Percentiles rank a stretch among this genome's conserved stretches.
Conservation (phyloP, 2,888 invertebrate species). For the Oxyteleia sp. region DNA sequence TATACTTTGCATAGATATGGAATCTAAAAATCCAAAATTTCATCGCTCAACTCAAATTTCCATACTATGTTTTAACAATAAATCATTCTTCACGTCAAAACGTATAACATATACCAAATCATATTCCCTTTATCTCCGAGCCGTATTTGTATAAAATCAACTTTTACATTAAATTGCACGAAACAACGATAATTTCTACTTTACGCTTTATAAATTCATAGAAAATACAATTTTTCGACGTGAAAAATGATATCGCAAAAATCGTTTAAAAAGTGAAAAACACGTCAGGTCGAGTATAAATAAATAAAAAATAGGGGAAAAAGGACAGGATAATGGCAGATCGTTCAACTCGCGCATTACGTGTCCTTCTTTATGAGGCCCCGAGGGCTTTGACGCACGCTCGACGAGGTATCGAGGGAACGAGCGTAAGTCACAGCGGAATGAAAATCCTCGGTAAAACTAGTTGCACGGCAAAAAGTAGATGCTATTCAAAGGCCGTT, state of each 20-base stretch:
- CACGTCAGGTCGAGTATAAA: constrained; percentile 32
- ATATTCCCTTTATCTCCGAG: no score
- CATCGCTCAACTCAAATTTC: no score
- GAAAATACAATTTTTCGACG: no score
- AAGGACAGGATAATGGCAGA: constrained; percentile 40
- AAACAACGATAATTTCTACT: no score
- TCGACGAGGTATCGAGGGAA: constrained; percentile 44
- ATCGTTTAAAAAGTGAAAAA: constrained; percentile 11
- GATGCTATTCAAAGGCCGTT: constrained; percentile 83
- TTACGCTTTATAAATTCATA: no score
- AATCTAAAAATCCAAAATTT: no score
- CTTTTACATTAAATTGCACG: no score
- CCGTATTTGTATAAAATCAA: no score
- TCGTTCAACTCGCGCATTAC: constrained; percentile 55
- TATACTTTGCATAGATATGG: no score
- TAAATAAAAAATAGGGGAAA: constrained; percentile 27
- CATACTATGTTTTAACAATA: no score
- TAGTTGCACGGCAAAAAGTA: constrained; percentile 83
- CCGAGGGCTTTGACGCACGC: constrained; percentile 53
- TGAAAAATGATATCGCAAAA: constrained; percentile 19
- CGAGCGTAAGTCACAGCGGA: constrained; percentile 66
- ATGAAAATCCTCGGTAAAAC: constrained; percentile 82
- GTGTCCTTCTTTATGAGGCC: constrained; percentile 58
- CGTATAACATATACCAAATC: no score
- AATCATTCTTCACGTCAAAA: no score